A percentile compares a stretch with the other conserved stretches of the same genome.
phyloP scores from a whole-genome alignment of 2,797 vertebrate genomes.

The Rhabdophis nuchalis region DNA sequence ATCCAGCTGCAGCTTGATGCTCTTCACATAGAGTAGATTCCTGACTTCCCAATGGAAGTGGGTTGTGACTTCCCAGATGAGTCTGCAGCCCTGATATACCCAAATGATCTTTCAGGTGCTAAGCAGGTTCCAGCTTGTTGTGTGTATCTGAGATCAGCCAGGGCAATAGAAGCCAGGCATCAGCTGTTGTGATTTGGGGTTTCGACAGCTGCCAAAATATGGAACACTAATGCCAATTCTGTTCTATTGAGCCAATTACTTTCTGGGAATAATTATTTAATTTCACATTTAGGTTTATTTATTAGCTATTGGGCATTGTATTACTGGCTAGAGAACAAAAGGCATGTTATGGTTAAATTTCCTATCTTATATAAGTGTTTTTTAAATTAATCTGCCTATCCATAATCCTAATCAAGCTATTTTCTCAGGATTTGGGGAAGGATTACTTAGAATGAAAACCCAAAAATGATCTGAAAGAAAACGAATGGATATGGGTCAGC shows the following conservation, averaged over 20 bases:
- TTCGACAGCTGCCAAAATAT: neutral
- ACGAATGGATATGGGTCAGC: neutral
- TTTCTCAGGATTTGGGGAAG: neutral
- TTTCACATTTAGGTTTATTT: neutral
- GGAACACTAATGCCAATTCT: neutral
- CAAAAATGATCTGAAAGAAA: neutral
- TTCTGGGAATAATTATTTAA: neutral
- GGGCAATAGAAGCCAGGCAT: too few relatives aligned
- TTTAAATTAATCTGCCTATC: neutral
- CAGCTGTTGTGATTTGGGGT: too few relatives aligned
- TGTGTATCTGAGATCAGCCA: too few relatives aligned
- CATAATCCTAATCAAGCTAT: neutral
- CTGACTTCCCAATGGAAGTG: too few relatives aligned
- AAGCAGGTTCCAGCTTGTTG: too few relatives aligned
- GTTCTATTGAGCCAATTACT: neutral
- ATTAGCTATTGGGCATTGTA: too few relatives aligned
- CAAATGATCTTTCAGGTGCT: too few relatives aligned
- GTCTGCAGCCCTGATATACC: too few relatives aligned
- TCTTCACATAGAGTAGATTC: neutral
- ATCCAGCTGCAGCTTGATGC: neutral
- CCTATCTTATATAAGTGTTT: neutral
- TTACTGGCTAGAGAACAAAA: neutral
- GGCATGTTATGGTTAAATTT: neutral
- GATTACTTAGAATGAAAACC: neutral
- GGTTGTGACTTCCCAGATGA: neutral